Conservation (phyloP, 2,888 invertebrate genomes). For the Calameuta filiformis region DNA sequence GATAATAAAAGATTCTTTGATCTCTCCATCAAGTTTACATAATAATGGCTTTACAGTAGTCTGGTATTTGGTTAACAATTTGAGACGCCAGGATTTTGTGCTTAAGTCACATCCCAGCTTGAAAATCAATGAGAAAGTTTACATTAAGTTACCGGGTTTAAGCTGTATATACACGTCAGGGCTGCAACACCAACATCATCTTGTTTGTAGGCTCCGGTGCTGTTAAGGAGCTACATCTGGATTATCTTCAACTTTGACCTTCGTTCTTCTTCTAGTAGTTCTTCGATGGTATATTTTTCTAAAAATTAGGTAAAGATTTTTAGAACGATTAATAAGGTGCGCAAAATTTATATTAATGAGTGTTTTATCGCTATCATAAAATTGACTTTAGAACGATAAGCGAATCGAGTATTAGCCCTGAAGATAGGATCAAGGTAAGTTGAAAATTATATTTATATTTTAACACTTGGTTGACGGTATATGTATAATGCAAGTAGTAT, state of each 20-base stretch:
- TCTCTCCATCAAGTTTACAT: not conserved
- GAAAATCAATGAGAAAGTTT: not conserved
- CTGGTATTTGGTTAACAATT: not conserved
- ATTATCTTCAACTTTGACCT: not conserved
- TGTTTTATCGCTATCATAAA: not conserved
- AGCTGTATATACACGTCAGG: not conserved
- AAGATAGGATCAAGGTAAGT: not conserved
- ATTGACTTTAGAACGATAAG: not conserved
- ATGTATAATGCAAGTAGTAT: not conserved
- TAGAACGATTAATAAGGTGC: not conserved
- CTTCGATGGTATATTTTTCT: not conserved
- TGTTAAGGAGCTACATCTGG: not conserved
- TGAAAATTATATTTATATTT: not conserved
- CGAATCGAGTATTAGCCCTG: not conserved
- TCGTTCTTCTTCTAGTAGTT: not conserved
- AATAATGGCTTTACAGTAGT: not conserved
- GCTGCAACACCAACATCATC: not conserved
- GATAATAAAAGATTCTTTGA: not conserved
- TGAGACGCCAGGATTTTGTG: not conserved
- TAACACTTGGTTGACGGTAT: not conserved
- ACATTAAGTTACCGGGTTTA: not conserved
- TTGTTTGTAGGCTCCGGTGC: not conserved
- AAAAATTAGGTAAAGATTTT: not conserved
- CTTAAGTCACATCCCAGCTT: not conserved
- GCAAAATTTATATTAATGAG: not conserved